Conservation (phyloP, 2,797 vertebrate genomes). For the Echeneis naucrates region DNA sequence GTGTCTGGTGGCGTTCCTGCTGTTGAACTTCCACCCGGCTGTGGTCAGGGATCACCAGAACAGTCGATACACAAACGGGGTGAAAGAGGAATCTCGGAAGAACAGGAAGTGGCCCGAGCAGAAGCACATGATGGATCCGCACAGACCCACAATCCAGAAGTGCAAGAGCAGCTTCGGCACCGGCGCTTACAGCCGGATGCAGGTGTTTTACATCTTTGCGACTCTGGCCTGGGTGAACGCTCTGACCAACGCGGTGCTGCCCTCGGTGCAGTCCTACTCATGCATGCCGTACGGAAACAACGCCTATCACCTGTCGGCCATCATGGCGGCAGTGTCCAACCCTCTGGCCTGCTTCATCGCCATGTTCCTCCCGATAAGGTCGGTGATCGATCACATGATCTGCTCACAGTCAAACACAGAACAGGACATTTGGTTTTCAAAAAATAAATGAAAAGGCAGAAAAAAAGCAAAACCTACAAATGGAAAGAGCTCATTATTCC, state of each 20-base stretch:
- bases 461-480: no score
- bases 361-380: constrained; percentile 85
- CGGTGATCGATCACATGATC: constrained; percentile 31
- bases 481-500: no score
- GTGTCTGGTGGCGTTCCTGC: constrained; percentile 81
- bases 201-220: constrained; percentile 83
- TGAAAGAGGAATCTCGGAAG: constrained; percentile 15
- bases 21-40: constrained; percentile 84
- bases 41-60: constrained; percentile 66
- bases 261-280: constrained; percentile 87
- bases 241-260: constrained; percentile 85
- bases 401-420: not conserved
- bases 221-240: constrained; percentile 83
- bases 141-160: constrained; percentile 25
- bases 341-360: constrained; percentile 87
- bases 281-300: constrained; percentile 86
- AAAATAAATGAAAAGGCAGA: no score
- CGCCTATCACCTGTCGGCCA: constrained; percentile 84
- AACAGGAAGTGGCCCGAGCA: constrained; percentile 59
- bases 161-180: constrained; percentile 67
- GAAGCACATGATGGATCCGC: constrained; percentile 76
- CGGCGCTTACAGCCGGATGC: constrained; percentile 71
- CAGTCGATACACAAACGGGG: constrained; percentile 43
- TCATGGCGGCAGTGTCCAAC: constrained; percentile 84
- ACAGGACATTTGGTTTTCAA: not conserved